Percentiles rank a stretch among this genome's conserved stretches.
Conservation (phyloP, 2,797 vertebrate genomes). For the Odontamblyopus rebecca region DNA sequence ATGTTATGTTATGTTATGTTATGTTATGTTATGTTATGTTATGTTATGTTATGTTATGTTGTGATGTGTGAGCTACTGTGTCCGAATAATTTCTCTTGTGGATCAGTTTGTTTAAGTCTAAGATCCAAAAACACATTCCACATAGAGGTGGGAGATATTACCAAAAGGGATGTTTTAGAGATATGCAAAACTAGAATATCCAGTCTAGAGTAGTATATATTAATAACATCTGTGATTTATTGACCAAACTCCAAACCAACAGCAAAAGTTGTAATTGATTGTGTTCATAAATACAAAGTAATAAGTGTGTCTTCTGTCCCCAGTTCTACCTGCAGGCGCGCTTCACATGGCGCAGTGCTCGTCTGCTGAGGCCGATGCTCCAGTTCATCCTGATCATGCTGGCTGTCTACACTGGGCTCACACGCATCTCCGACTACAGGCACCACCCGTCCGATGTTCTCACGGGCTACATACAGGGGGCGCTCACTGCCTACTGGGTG, state of each 20-base stretch:
- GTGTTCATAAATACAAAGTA: neutral
- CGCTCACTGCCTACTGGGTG: slow-evolving; percentile 78
- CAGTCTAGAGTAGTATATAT: too few species aligned
- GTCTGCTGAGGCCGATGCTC: slow-evolving; percentile 62
- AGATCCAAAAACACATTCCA: neutral
- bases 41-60: too few species aligned
- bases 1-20: too few species aligned
- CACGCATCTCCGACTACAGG: slow-evolving; percentile 72
- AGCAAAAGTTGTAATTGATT: neutral
- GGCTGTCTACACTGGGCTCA: slow-evolving; percentile 74
- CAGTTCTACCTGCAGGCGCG: slow-evolving; percentile 78
- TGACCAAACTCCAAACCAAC: neutral
- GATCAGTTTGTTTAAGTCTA: too few species aligned
- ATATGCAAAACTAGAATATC: neutral
- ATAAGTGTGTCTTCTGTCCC: slow-evolving; percentile 1
- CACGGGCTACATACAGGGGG: slow-evolving; percentile 73
- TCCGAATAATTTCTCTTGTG: too few species aligned
- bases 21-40: too few species aligned
- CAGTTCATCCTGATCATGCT: slow-evolving; percentile 75
- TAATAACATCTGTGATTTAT: too few species aligned
- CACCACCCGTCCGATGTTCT: slow-evolving; percentile 73
- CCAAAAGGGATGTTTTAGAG: neutral
- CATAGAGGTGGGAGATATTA: neutral
- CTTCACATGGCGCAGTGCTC: slow-evolving; percentile 66
- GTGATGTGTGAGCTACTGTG: too few species aligned